These are phyloP conservation scores for Heliconius charithonia DNA, from an alignment of 2,888 invertebrate species.

Conservation along the genomic window DNA sequence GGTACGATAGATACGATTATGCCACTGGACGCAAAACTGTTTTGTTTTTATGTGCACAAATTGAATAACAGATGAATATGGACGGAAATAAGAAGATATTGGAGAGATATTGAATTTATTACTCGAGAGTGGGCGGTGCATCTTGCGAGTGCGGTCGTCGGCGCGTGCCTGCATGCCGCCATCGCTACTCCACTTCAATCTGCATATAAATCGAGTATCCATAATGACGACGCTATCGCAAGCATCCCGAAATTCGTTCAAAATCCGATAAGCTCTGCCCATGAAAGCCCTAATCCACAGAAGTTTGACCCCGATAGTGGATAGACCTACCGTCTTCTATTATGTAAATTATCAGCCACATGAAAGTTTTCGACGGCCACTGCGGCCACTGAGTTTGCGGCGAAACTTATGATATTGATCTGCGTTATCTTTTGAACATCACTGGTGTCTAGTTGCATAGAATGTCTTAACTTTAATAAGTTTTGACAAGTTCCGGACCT, in stretches of 20 bases:
- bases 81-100: constrained; percentile 31
- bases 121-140: constrained; percentile 44
- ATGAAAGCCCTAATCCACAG: constrained; percentile 80
- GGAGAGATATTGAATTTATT: constrained; percentile 42
- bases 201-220: constrained; percentile 84
- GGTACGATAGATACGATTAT: too few relatives aligned
- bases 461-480: constrained; percentile 40
- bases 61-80: constrained; percentile 33
- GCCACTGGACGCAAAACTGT: neutral
- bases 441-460: constrained; percentile 57
- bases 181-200: constrained; percentile 74
- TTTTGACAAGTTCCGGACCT: constrained; percentile 41
- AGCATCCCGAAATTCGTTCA: constrained; percentile 80
- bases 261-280: constrained; percentile 80
- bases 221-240: constrained; percentile 81
- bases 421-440: constrained; percentile 69
- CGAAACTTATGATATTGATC: constrained; percentile 77
- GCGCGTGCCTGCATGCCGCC: constrained; percentile 63
- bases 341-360: constrained; percentile 82
- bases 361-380: constrained; percentile 76
- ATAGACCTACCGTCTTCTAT: constrained; percentile 81
- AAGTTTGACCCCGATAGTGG: constrained; percentile 80
- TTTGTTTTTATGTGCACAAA: neutral
- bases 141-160: constrained; percentile 52
- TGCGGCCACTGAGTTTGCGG: constrained; percentile 74